Conservation (phyloP, 2,797 vertebrate species). For the Neopelma chrysocephalum region DNA sequence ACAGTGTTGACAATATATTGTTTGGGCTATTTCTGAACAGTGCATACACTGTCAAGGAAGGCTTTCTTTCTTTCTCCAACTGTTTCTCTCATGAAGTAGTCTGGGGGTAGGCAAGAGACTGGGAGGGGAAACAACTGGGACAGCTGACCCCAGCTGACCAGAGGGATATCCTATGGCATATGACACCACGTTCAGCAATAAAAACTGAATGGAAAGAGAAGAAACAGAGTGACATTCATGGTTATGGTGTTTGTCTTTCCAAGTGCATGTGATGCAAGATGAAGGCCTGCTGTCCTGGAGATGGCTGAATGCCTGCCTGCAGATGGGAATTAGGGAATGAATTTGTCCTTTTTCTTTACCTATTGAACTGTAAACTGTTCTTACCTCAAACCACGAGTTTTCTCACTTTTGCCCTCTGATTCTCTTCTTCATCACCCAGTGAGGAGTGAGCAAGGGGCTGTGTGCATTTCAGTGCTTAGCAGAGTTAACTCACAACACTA, state of each 20-base stretch:
- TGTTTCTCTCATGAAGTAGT: background rate
- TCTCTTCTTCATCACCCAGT: background rate
- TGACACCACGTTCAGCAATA: background rate
- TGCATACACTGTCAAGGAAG: background rate
- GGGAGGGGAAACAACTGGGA: background rate
- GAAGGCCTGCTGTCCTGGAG: background rate
- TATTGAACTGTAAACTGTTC: background rate
- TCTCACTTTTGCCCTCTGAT: background rate
- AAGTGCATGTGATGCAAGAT: background rate
- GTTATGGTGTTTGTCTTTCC: background rate
- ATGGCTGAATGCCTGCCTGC: background rate
- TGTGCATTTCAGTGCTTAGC: background rate
- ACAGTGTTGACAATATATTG: background rate
- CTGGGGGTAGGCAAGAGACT: background rate
- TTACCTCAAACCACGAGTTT: background rate
- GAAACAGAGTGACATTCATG: background rate
- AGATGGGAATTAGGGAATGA: background rate
- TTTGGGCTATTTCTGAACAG: background rate
- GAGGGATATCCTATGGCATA: background rate
- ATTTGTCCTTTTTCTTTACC: background rate
- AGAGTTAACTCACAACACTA: background rate
- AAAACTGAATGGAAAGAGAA: background rate
- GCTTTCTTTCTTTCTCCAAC: background rate
- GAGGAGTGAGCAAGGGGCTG: fast-evolving
- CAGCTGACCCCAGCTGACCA: background rate